These are phyloP conservation scores for Drosophila anomalata DNA, from an alignment of 2,888 invertebrate genomes.

Conservation along the genomic window DNA sequence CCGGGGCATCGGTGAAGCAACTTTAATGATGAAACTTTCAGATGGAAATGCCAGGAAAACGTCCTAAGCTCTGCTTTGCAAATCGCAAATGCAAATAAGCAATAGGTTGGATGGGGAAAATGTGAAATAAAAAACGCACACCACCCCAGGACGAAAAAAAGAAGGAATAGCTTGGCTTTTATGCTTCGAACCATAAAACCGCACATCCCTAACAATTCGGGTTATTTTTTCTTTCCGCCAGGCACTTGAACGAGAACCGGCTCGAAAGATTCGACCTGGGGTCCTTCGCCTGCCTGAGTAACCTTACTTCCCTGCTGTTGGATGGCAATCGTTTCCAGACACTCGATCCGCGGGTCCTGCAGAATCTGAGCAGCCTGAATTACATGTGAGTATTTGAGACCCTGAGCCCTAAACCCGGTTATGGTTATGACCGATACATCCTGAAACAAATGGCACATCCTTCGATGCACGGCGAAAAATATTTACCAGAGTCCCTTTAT, in stretches of 20 bases:
- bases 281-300: conserved; percentile 83
- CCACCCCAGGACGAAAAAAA: neutral
- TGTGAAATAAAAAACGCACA: neutral
- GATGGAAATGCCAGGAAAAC: neutral
- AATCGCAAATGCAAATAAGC: conserved; percentile 39
- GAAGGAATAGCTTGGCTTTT: conserved; percentile 33
- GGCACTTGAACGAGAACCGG: conserved; percentile 85
- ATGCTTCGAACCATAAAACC: conserved; percentile 20
- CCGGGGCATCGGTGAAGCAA: conserved; percentile 42
- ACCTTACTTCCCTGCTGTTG: conserved; percentile 84
- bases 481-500: neutral
- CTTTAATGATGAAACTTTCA: conserved; percentile 57
- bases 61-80: conserved; percentile 18
- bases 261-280: conserved; percentile 83
- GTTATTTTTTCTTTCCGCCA: conserved; percentile 32
- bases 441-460: neutral
- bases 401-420: neutral
- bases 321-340: conserved; percentile 81
- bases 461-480: neutral
- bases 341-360: conserved; percentile 82
- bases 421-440: conserved; percentile 1
- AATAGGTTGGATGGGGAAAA: conserved; percentile 2
- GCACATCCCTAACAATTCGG: conserved; percentile 23
- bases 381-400: conserved; percentile 84
- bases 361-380: conserved; percentile 82